Base-by-base conservation (phyloP, 2,113 vertebrate genomes). In the Phylloscopus whistleri region DNA sequence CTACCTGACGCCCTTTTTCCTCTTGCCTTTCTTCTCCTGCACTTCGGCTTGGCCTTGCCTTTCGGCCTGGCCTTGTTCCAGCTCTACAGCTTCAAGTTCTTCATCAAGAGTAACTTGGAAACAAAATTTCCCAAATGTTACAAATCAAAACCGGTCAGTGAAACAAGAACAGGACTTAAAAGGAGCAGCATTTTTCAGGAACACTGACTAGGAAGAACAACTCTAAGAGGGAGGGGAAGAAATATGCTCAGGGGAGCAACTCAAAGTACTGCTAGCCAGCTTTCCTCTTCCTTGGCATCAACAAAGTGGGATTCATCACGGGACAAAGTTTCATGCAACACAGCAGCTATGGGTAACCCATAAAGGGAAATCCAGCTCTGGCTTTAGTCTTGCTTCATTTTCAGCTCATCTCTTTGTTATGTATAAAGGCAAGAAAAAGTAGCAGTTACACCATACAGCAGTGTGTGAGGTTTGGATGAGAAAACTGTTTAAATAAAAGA, bases 321-420 rank as follows among this genome's bases (percentile, higher is more conserved):
- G 5, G 18, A 52, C 39, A 73, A 22, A 51, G 51, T 39, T 3
- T 8, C 53, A 0, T 9, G 17, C 19, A 27, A 20, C 14, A 3
- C 22, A 72, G 17, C 43, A 16, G 48, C 39, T 39, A 5, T 0
- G 1, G 10, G 33, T 7, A 41, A 27, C 4, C 0, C 1, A 2
- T 8, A 13, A 8, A 63, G 17, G 10, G 20, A 41, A n/a, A 17
- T 3, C 33, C 53, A 41, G 5, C 41, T 48, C 26, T 7, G 0
- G 49, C 23, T 60, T 37, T 12, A 2, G 27, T n/a, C 19, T 37
- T 14, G 10, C 19, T 62, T 16, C 18, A 16, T 13, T 52, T 35
- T 27, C 24, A 39, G 33, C 10, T 79, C 44, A 37, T 1, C 35
- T 75, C 30, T 44, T 23, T 17, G 23, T 24, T 49, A 31, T 11